Base-by-base conservation (phyloP, 2,113 vertebrate genomes). In the Alethe castanea region DNA sequence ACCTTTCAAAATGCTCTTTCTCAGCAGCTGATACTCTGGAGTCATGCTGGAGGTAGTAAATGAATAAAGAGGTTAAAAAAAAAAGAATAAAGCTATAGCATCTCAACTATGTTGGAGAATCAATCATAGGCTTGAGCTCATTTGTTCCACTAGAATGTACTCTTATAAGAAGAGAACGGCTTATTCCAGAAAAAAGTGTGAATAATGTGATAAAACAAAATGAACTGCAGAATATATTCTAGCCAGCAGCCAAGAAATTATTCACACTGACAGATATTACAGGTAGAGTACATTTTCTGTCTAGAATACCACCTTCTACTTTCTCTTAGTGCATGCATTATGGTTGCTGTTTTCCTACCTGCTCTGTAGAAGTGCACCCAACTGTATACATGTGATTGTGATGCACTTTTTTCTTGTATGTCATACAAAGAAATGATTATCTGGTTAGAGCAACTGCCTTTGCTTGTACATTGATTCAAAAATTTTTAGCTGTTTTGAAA, bases 131-230 rank as follows among this genome's bases (percentile, higher is more conserved):
- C 73, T 73, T 93, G 86, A 94, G 74, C 84, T 96, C 78, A 96
- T 95, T 96, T 74, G 91, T 95, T 96, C 95, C 97, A 96, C 82
- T 93, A 87, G 79, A 85, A 29, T 78, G 59, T 88, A 89, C 83
- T 65, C 88, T 84, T 96, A 78, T 81, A 83, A 91, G 92, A 86
- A 90, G 90, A 92, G 81, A 95, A 86, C 92, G 89, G 29, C 91
- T 96, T 96, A 92, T 97, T 97, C 95, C 91, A 95, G 95, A 81
- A 95, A 90, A 96, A 97, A 94, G 72, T 95, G 89, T 97, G 94
- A 96, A 84, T 88, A 95, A 92, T 92, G 62, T 90, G 95, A 95
- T 95, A 96, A 97, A 97, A 92, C 92, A 97, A 91, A 96, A 97
- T 91, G 81, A 97, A 86, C 95, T 92, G 81, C 87, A 77, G 90